A percentile compares a stretch with the other conserved stretches of the same genome.
Conservation (phyloP, 2,888 invertebrate genomes). For the Tribolium freemani region DNA sequence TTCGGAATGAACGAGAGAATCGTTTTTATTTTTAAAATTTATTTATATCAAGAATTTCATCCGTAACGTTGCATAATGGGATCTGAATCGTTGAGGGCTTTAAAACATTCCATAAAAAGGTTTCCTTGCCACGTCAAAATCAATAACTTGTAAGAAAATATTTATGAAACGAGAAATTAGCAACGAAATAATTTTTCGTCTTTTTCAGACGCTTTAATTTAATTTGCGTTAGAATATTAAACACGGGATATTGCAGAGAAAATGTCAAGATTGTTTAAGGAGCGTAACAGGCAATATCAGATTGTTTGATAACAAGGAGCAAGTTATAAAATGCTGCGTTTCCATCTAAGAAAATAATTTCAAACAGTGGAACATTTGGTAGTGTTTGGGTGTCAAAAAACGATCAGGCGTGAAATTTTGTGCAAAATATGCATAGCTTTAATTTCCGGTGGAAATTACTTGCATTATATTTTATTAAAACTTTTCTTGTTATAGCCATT, state of each 20-base stretch:
- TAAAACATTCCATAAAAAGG: slow-evolving; percentile 10
- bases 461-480: not conserved
- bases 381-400: not conserved
- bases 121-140: not conserved
- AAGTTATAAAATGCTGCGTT: not conserved
- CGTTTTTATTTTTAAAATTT: too few species aligned
- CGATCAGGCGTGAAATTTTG: not conserved
- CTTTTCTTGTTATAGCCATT: not conserved
- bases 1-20: too few species aligned
- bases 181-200: not conserved
- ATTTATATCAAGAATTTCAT: not conserved
- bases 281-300: not conserved
- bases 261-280: not conserved
- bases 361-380: too few species aligned
- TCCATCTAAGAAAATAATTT: too few species aligned
- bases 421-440: not conserved
- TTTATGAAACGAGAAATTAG: not conserved
- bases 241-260: not conserved
- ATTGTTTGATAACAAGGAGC: not conserved
- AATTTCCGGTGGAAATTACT: not conserved
- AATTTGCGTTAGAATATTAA: slow-evolving; percentile 10
- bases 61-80: slow-evolving; percentile 10
- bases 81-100: not conserved
- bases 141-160: not conserved
- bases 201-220: not conserved